Evolutionary conservation across 2,113 vertebrate genomes (phyloP).

Genomic region (Ifrita kowaldi): DNA sequence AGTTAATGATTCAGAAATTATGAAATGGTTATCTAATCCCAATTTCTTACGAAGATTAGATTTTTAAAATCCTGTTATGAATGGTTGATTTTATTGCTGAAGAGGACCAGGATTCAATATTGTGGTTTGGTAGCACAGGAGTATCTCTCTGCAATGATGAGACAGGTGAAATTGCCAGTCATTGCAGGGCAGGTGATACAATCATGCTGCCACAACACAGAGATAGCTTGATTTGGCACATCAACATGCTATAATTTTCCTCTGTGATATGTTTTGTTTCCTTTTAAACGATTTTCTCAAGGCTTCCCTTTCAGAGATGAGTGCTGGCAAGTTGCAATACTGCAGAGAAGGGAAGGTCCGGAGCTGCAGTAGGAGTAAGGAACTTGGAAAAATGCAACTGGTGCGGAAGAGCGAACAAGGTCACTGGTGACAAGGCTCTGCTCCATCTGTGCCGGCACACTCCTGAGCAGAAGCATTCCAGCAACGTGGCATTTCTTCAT

Average conservation of each 20-base stretch:
- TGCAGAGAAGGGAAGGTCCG: constrained; percentile 18
- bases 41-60: not conserved
- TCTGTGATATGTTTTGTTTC: not conserved
- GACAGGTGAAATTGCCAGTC: not conserved
- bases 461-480: constrained; percentile 46
- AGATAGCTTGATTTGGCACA: not conserved
- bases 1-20: not conserved
- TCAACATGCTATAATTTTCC: not conserved
- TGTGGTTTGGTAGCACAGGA: not conserved
- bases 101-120: not conserved
- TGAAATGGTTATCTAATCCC: not conserved
- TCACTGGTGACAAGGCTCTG: constrained; percentile 54
- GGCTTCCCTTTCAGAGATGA: constrained; percentile 10
- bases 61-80: not conserved
- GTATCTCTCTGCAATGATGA: not conserved
- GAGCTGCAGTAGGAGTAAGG: constrained; percentile 26
- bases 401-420: constrained; percentile 62
- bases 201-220: not conserved
- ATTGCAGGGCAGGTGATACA: not conserved
- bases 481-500: constrained; percentile 8
- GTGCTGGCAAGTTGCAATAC: constrained; percentile 9
- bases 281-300: not conserved
- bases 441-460: constrained; percentile 58
- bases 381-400: constrained; percentile 53
- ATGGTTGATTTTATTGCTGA: not conserved